These are phyloP conservation scores for Brevimyrus niger DNA, from an alignment of 2,113 vertebrate genomes.

Conservation along the genomic window DNA sequence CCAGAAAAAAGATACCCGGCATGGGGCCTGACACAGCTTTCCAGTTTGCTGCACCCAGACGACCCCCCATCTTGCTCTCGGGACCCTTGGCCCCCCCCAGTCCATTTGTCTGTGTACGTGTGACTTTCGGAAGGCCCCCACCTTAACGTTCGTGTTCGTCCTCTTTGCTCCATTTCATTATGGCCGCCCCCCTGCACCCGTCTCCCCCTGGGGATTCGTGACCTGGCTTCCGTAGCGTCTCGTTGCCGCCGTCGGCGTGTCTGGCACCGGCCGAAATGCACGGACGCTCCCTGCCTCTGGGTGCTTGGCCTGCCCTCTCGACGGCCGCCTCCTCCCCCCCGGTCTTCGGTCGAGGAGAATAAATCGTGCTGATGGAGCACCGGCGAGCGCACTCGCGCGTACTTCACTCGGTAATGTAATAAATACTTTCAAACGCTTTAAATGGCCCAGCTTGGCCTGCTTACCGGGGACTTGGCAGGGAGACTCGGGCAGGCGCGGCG, in stretches of 20 bases:
- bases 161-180: background rate
- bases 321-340: background rate
- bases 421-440: background rate
- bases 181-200: background rate
- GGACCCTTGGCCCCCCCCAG: background rate
- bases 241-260: background rate
- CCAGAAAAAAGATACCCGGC: background rate
- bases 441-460: background rate
- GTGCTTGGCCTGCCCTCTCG: background rate
- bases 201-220: background rate
- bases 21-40: background rate
- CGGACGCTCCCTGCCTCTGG: background rate
- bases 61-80: background rate
- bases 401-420: background rate
- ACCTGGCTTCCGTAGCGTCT: background rate
- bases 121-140: background rate
- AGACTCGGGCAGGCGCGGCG: background rate
- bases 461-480: background rate
- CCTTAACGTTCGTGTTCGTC: background rate
- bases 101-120: background rate
- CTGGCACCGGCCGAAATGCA: background rate
- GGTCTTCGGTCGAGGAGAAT: background rate
- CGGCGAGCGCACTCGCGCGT: background rate
- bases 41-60: background rate
- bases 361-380: background rate